Conservation (phyloP, 2,113 vertebrate genomes). For the Garra rufa region DNA sequence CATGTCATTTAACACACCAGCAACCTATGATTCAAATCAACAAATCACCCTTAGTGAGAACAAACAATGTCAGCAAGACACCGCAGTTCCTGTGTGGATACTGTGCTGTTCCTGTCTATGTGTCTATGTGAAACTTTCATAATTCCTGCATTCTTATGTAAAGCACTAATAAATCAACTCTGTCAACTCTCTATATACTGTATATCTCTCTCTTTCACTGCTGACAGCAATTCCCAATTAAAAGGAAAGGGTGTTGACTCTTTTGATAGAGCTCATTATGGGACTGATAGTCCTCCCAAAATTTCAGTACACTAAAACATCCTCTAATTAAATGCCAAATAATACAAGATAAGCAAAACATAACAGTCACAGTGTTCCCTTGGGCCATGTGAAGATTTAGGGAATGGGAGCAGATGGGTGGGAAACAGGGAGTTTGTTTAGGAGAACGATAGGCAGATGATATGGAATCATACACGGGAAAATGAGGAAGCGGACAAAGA, state of each 20-base stretch:
- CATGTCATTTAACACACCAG: conserved; percentile 1
- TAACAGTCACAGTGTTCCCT: background rate
- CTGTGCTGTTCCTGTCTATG: background rate
- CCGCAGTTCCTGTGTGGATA: background rate
- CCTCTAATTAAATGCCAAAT: conserved; percentile 66
- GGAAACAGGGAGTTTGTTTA: background rate
- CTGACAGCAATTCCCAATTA: conserved; percentile 52
- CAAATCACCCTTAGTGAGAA: background rate
- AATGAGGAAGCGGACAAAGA: background rate
- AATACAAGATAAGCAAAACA: conserved; percentile 58
- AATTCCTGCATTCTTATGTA: conserved; percentile 23
- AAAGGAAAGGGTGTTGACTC: conserved; percentile 72
- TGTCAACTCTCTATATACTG: conserved; percentile 28
- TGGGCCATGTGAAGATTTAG: background rate
- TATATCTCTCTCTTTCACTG: conserved; percentile 12
- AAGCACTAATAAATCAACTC: conserved; percentile 43
- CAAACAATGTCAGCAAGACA: conserved; percentile 29
- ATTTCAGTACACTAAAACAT: conserved; percentile 68
- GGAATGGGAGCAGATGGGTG: background rate
- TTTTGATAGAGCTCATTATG: conserved; percentile 72
- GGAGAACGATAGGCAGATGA: background rate
- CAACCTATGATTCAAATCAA: conserved; percentile 17
- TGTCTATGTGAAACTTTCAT: conserved; percentile 16
- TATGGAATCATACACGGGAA: background rate
- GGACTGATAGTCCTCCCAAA: conserved; percentile 58